Evolutionary conservation across 1,140 invertebrate species (phyloP), one percentile per base, ranked within the genome.

Genomic region (Drosophila mauritiana): DNA sequence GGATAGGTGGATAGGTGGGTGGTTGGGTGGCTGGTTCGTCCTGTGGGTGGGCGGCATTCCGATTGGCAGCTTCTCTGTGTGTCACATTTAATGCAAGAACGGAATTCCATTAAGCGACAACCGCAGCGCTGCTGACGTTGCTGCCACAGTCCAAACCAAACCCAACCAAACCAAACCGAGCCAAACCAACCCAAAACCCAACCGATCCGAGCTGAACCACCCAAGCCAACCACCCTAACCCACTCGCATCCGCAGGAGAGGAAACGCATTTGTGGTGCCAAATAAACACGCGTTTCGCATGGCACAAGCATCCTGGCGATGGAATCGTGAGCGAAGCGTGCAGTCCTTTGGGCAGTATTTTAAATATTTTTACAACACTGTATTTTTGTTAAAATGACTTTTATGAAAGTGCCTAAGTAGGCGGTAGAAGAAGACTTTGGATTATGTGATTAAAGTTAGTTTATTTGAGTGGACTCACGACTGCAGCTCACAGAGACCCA

Each of bases 61-160:
- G 76, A 91, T 85, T 84, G 83, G 80, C 84, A 88, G 85, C 82
- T 88, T 79, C 65, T 77, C 82, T 86, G 82, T 86, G 80, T 88
- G 83, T 88, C 84, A 89, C 83, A 88, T 88, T 89, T 88, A 88
- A 88, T 88, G 83, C 76, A 79, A 83, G 75, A 86, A 73, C 81
- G 81, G 85, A 90, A 90, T 90, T 90, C 85, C 86, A 90, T 90
- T 90, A 90, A 90, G 82, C 82, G 86, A 79, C 85, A 90, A 90
- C 85, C 85, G 55, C 85, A 90, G 78, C 74, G 54, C 76, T 55
- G 57, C 65, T 76, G 72, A 58, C 73, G 73, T 53, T 62, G 72
- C 73, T 75, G 79, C 84, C 80, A 55, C 83, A 83, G 80, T 73
- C 82, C 77, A 73, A 74, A 76, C 72, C 65, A 31, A 74, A 54